Evolutionary conservation across 1,140 invertebrate genomes (phyloP).

Genomic region (Eurytemora carolleeae): DNA sequence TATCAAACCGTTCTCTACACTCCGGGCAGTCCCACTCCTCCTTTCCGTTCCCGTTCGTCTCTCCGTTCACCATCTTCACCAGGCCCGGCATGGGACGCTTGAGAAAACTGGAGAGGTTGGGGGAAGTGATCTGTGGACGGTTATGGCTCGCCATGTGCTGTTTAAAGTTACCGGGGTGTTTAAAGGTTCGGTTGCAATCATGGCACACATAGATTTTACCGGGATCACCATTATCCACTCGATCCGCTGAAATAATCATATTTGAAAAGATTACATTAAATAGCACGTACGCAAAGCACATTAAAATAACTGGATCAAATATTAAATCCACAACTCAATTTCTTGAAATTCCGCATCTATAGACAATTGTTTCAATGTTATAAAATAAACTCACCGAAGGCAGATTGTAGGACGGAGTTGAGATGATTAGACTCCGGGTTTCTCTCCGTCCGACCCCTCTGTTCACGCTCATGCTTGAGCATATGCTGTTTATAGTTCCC

Average conservation of each 20-base stretch:
- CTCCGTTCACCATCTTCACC: too few species aligned
- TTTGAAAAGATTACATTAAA: too few species aligned
- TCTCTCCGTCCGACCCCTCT: not conserved
- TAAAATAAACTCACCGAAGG: not conserved
- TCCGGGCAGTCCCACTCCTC: too few species aligned
- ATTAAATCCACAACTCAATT: too few species aligned
- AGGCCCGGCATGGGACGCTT: not conserved
- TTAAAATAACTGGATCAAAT: too few species aligned
- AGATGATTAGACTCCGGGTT: conserved; percentile 2
- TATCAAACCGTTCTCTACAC: not conserved
- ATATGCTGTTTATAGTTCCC: conserved; percentile 15
- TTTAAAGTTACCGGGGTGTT: conserved; percentile 14
- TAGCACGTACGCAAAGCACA: too few species aligned
- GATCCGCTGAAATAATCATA: conserved; percentile 6
- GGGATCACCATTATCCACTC: conserved; percentile 7
- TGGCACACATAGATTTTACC: conserved; percentile 9
- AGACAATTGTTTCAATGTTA: too few species aligned
- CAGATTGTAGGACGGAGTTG: conserved; percentile 11
- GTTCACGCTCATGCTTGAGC: conserved; percentile 13
- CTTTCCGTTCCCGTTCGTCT: too few species aligned
- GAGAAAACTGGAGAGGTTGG: not conserved
- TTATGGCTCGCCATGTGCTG: conserved; percentile 14
- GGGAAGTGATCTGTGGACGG: not conserved
- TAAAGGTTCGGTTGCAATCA: conserved; percentile 7
- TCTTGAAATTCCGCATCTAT: too few species aligned